Evolutionary conservation across 1,140 invertebrate genomes (phyloP), one percentile per base, ranked within the genome.

Genomic region (Sminthurinus signatus): DNA sequence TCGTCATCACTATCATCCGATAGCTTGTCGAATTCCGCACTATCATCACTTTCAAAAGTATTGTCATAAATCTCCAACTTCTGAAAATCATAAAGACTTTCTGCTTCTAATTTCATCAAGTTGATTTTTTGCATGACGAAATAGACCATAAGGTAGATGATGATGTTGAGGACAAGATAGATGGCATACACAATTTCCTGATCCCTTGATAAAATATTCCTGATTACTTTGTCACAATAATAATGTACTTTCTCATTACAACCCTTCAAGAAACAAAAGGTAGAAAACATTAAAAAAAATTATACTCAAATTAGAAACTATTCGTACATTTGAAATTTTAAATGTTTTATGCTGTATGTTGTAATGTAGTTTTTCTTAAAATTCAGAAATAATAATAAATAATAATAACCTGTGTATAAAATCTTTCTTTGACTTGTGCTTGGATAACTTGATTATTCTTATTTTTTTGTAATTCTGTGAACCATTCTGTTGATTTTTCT

Each of bases 1-100:
- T n/a, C n/a, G n/a, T n/a, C n/a, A n/a, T n/a, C n/a, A n/a, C n/a
- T n/a, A n/a, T n/a, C n/a, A 42, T 56, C 54, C 36, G 54, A 56
- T 3, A 56, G 14, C 14, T 56, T 56, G 54, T 56, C 54, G 19
- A 56, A 56, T 19, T 56, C 54, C 5, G 54, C 54, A 23, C 54
- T 56, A 31, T 56, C 54, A 56, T 56, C 54, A 25, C 54, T 56
- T 39, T 56, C 54, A 23, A 56, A 56, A 39, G 54, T 28, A 42
- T 56, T 56, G 23, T 56, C 54, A 12, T 19, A 19, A 36, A 56
- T 56, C 21, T 56, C 54, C 29, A 56, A 31, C 23, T 56, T 56
- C 5, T 56, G 36, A 23, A 56, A 56, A 23, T 56, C 36, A 25
- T 56, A 56, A 5, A 42, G 17, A 2, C 29, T 10, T 12, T 8